Evolutionary conservation across 2,113 vertebrate species (phyloP).

Genomic region (Notiomystis cincta): DNA sequence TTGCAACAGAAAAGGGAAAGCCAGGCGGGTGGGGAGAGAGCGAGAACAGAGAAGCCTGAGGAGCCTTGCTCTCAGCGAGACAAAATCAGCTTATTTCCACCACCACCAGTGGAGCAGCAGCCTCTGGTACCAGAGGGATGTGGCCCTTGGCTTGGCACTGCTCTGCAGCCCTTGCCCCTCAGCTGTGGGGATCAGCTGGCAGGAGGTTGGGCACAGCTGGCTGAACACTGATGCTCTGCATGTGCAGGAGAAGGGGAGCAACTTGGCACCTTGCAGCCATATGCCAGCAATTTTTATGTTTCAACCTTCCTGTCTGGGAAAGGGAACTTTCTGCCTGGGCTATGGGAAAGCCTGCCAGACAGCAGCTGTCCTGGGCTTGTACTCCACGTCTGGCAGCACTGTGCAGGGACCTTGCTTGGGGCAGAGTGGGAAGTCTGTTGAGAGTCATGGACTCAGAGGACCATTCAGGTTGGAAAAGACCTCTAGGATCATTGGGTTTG

Average conservation of each 20-base stretch:
- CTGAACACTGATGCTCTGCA: background rate
- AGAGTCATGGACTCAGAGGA: background rate
- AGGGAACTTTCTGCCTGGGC: background rate
- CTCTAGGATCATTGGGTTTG: background rate
- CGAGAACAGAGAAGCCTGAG: constrained; percentile 26
- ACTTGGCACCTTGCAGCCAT: background rate
- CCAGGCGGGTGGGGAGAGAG: background rate
- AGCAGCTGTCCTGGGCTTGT: background rate
- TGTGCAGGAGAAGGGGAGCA: background rate
- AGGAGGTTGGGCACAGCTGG: background rate
- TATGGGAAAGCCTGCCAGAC: background rate
- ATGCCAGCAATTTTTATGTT: background rate
- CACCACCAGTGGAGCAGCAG: background rate
- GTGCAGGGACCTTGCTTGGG: background rate
- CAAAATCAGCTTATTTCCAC: background rate
- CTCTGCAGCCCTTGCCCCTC: background rate
- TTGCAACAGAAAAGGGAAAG: background rate
- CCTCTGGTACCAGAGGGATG: background rate
- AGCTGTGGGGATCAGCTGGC: background rate
- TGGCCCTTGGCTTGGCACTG: background rate
- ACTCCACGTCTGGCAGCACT: background rate
- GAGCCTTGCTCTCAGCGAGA: background rate
- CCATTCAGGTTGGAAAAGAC: background rate
- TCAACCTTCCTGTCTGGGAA: background rate
- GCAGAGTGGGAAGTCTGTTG: background rate